These are phyloP conservation scores for Myanophis thanlyinensis DNA, from an alignment of 2,113 vertebrate genomes.

Conservation along the genomic window DNA sequence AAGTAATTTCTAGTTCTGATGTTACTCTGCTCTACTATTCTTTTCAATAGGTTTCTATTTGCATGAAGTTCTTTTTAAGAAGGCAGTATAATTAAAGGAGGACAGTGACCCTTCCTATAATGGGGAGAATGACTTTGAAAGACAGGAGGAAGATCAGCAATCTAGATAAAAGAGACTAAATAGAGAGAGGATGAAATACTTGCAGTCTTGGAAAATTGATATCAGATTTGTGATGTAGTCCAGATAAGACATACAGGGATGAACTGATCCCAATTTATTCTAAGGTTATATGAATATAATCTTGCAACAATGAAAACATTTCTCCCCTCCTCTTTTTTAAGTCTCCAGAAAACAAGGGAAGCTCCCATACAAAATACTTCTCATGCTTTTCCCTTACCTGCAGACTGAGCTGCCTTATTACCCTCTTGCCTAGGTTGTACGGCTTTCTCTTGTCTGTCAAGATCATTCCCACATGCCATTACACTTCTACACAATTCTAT, in stretches of 20 bases:
- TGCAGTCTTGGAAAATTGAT: background rate
- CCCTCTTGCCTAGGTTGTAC: background rate
- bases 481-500: background rate
- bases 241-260: background rate
- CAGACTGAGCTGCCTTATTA: background rate
- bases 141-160: background rate
- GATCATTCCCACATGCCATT: background rate
- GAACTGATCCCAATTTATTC: background rate
- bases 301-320: background rate
- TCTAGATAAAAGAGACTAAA: background rate
- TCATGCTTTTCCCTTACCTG: background rate
- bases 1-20: background rate
- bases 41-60: background rate
- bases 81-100: background rate
- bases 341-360: background rate
- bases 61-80: background rate
- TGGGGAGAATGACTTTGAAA: background rate
- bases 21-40: background rate
- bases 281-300: background rate
- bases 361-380: background rate
- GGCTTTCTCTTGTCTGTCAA: background rate
- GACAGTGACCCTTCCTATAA: background rate
- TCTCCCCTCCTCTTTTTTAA: background rate
- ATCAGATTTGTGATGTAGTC: background rate
- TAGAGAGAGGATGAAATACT: background rate